Conservation (phyloP, 2,113 vertebrate genomes). For the Chunga burmeisteri region DNA sequence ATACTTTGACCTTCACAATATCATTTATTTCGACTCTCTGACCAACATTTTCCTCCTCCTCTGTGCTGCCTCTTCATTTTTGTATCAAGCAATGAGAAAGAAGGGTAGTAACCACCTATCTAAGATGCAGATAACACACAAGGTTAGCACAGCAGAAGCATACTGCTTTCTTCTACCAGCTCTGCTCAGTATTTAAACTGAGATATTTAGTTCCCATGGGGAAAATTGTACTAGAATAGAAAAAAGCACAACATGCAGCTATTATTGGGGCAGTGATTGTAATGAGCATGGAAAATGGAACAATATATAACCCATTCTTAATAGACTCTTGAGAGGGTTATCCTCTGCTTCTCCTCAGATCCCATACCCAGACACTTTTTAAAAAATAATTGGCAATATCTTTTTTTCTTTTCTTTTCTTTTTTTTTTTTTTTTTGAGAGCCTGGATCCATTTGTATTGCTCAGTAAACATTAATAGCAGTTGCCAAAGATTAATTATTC, state of each 20-base stretch:
- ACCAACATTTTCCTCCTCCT: neutral
- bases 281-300: conserved; percentile 63
- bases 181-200: conserved; percentile 53
- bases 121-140: neutral
- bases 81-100: neutral
- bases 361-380: neutral
- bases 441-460: neutral
- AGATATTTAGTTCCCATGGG: conserved; percentile 15
- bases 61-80: neutral
- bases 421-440: neutral
- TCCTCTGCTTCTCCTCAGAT: conserved; percentile 21
- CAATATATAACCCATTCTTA: conserved; percentile 46
- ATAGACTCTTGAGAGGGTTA: conserved; percentile 48
- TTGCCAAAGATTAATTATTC: neutral
- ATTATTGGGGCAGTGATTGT: conserved; percentile 52
- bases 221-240: conserved; percentile 38
- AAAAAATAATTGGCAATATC: neutral
- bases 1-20: neutral
- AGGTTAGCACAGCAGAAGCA: neutral
- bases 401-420: neutral
- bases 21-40: neutral
- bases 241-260: conserved; percentile 18
- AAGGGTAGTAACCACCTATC: neutral
- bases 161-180: neutral
- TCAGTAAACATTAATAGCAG: neutral